Evolutionary conservation across 1,140 invertebrate genomes (phyloP), one percentile per base, ranked within the genome.

Genomic region (Brachionus angularis): DNA sequence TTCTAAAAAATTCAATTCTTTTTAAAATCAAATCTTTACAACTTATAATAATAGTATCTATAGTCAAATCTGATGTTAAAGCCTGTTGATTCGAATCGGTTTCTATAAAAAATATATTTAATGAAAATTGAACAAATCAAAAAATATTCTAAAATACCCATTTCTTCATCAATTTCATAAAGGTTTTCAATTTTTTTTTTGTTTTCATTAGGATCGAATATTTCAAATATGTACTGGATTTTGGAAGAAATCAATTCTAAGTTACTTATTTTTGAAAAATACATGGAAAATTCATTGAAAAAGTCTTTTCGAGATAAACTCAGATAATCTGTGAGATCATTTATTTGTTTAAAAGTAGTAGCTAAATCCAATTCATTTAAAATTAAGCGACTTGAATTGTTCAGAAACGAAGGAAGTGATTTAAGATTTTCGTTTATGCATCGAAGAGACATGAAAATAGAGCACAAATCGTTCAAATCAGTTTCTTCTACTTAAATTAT

Each of bases 1-100:
- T 67, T 31, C 29, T 29, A 46, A 67, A 67, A 34, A 67, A 67
- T 10, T 67, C 25, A 27, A 46, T 47, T 33, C 62, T 29, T 31
- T 49, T 67, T 8, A 25, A 33, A 47, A 36, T 25, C n/a, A 67
- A n/a, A 33, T 46, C 31, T 50, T 42, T 67, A 2, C 46, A 34
- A 34, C 62, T 47, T 3, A 23, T 16, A 18, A 67, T 33, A 5
- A 36, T 29, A n/a, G 29, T 25, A 27, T 67, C 27, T 14, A 47
- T 46, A 27, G 42, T 67, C 14, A 67, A 29, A 7, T 47, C 42
- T 8, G 42, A 47, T 14, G 62, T 29, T 29, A 67, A 25, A 14
- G 18, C n/a, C 18, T 34, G 18, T 33, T 7, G 33, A 34, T 50
- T 33, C n/a, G 42, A 64, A 46, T 67, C 62, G n/a, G 47, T 50